phyloP scores from a whole-genome alignment of 37 sponge, comb jelly and placozoan genomes.

The Cliona cf. orientalis region DNA sequence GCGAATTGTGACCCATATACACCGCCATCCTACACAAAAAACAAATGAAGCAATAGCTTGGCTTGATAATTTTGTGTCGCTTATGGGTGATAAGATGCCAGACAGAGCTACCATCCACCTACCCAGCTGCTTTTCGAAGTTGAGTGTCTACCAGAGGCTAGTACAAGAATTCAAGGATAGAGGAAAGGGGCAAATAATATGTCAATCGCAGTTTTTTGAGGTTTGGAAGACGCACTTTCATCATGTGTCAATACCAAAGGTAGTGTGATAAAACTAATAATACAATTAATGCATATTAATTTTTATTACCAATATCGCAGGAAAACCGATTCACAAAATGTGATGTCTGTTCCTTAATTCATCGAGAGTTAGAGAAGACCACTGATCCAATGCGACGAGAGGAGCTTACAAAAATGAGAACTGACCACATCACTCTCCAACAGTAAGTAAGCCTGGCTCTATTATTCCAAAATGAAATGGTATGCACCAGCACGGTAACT shows the following conservation, averaged over 20 bases:
- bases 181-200: background rate
- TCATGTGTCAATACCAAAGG: slow-evolving; percentile 45
- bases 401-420: slow-evolving; percentile 5
- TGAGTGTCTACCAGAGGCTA: slow-evolving; percentile 5
- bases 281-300: background rate
- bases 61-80: slow-evolving; percentile 15
- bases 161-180: background rate
- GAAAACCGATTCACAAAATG: slow-evolving; percentile 50
- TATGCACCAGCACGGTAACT: too few species aligned
- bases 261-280: background rate
- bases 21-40: background rate
- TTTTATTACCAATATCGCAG: background rate
- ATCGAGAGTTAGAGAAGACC: slow-evolving; percentile 20
- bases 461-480: too few species aligned
- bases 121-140: slow-evolving; percentile 23
- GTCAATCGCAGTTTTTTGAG: slow-evolving; percentile 17
- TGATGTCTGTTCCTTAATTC: slow-evolving; percentile 33
- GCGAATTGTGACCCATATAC: background rate
- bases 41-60: slow-evolving; percentile 36
- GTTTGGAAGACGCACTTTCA: slow-evolving; percentile 1
- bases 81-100: slow-evolving; percentile 37
- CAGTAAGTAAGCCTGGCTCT: too few species aligned
- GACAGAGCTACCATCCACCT: slow-evolving; percentile 2
- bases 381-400: background rate
- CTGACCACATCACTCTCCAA: slow-evolving; percentile 13